Evolutionary conservation across 1,140 invertebrate genomes (phyloP), one percentile per base, ranked within the genome.

Genomic region (Zaprionus capensis): DNA sequence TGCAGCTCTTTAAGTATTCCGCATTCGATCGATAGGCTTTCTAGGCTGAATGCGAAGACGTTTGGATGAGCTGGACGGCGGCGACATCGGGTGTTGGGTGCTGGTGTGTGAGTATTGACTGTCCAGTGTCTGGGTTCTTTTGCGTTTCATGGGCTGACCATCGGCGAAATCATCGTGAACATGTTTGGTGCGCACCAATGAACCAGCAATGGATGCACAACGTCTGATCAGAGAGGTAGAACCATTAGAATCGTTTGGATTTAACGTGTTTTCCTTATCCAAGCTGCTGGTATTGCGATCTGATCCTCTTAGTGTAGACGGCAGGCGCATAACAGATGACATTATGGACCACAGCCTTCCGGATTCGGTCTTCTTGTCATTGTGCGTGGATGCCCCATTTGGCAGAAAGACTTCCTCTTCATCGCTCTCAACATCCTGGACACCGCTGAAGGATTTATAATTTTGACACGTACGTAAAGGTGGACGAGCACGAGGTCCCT

Each of bases 191-290:
- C 91, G 87, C 61, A 92, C 87, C 56, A 92, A 75, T 28, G 91
- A 91, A 6, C 91, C 91, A 9, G 91, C 91, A 61, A 92, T 90
- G 36, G 91, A 92, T 17, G 91, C 91, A 51, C 91, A 92, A 12
- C 91, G 87, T 26, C 81, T 80, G 24, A 92, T 81, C 1, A 92
- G 55, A 0, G 91, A 92, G 9, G 76, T 76, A 3, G 72, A 63
- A 17, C 3, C 22, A 2, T 11, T 12, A 4, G 59, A 22, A 2
- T 34, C 31, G 9, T 6, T 14, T 0, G 38, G 34, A 17, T 14
- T 17, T 9, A 14, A n/a, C 1, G 22, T 26, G 12, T 82, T 82
- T 26, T 86, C 80, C 26, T 91, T 82, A 7, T 83, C 56, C 4
- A 28, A 51, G 14, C 20, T 55, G 7, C 36, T 51, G 3, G 65